These are phyloP conservation scores for Noctua janthina DNA, from an alignment of 2,888 invertebrate species.

Conservation along the genomic window DNA sequence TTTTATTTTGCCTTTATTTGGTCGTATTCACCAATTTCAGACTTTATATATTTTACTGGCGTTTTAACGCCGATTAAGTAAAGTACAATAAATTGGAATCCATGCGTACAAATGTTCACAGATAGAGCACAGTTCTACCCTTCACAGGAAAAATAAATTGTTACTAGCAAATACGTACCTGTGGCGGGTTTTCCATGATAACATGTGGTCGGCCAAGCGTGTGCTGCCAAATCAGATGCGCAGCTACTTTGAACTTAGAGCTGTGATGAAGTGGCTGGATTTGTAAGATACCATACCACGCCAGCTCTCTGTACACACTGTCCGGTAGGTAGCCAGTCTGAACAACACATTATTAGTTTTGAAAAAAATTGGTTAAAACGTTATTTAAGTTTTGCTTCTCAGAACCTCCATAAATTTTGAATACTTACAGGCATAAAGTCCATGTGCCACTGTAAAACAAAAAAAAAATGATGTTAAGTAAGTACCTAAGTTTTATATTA, in stretches of 20 bases:
- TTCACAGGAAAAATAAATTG: not conserved
- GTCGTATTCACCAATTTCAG: no score
- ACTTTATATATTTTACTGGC: no score
- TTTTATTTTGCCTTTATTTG: no score
- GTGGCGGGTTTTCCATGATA: constrained; percentile 87
- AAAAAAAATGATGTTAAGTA: constrained; percentile 10
- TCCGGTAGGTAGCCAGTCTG: constrained; percentile 88
- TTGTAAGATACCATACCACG: constrained; percentile 88
- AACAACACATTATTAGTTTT: constrained; percentile 30
- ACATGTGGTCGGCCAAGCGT: constrained; percentile 87
- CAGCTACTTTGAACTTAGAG: constrained; percentile 85
- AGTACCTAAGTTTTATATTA: not conserved
- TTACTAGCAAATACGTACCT: constrained; percentile 70
- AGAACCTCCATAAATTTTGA: not conserved
- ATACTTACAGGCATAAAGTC: constrained; percentile 86
- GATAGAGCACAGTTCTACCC: not conserved
- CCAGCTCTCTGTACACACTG: constrained; percentile 86
- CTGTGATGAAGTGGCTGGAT: constrained; percentile 87
- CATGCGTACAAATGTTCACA: not conserved
- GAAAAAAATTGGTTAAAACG: not conserved
- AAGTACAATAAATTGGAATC: not conserved
- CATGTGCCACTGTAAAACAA: constrained; percentile 85
- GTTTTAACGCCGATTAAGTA: no score
- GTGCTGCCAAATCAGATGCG: constrained; percentile 87
- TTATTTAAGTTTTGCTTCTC: not conserved